phyloP scores from a whole-genome alignment of 2,113 vertebrate genomes.

The Acanthochromis polyacanthus region DNA sequence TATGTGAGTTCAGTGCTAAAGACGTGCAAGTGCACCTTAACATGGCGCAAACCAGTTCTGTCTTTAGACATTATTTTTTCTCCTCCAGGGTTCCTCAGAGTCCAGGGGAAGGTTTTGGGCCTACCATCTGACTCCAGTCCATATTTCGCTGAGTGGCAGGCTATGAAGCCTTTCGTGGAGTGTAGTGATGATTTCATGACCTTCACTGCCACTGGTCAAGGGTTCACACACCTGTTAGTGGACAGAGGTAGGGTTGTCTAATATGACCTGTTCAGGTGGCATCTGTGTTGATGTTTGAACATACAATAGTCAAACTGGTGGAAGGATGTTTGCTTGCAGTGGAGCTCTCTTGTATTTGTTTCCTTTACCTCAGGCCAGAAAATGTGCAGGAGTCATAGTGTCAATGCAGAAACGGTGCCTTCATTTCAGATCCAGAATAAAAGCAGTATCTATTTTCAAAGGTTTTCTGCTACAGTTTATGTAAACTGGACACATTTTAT shows the following conservation, averaged over 20 bases:
- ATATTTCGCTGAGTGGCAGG: constrained; percentile 61
- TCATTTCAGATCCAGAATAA: no score
- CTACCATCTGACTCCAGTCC: constrained; percentile 21
- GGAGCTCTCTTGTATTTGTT: no score
- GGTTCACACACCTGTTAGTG: constrained; percentile 73
- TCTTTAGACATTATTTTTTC: background rate
- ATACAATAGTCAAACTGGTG: no score
- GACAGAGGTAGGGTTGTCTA: constrained; percentile 69
- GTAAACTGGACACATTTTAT: no score
- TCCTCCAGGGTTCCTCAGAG: constrained; percentile 50
- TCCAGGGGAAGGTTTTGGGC: constrained; percentile 52
- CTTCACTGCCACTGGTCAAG: constrained; percentile 73
- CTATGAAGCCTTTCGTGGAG: constrained; percentile 71
- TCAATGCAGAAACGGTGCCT: no score
- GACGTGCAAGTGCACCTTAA: background rate
- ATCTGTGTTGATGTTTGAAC: no score
- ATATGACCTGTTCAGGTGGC: background rate
- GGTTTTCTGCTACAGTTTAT: no score
- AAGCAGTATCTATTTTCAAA: no score
- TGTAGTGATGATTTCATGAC: constrained; percentile 76
- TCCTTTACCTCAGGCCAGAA: background rate
- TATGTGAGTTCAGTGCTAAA: background rate
- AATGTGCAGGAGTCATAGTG: background rate
- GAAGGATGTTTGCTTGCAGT: no score
- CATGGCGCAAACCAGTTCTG: background rate